Evolutionary conservation across 1,140 invertebrate species (phyloP).

Genomic region (Eulimnadia texana): DNA sequence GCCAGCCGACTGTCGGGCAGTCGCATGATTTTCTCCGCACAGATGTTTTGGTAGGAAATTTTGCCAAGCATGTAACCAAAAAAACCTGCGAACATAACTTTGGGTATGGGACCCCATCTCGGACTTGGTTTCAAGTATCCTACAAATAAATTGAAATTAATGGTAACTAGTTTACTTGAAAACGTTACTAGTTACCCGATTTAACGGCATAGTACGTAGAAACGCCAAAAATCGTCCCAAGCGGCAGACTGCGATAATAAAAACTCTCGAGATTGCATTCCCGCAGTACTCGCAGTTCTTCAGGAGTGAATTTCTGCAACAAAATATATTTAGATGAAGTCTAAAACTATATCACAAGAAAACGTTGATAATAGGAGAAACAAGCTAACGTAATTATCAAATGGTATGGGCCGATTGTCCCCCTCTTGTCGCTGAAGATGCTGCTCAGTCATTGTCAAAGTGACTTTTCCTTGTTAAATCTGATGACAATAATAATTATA

Average conservation of each 20-base stretch:
- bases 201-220: conserved; percentile 44
- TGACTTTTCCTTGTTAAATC: background rate
- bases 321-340: background rate
- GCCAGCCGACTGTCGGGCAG: conserved; percentile 42
- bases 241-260: conserved; percentile 46
- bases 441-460: background rate
- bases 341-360: background rate
- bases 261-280: conserved; percentile 59
- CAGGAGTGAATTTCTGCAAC: conserved; percentile 32
- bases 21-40: conserved; percentile 56
- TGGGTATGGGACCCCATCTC: conserved; percentile 47
- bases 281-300: conserved; percentile 45
- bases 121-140: conserved; percentile 38
- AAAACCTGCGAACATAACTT: conserved; percentile 43
- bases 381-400: background rate
- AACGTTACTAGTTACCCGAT: conserved; percentile 28
- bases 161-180: background rate
- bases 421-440: background rate
- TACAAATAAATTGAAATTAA: conserved; percentile 21
- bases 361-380: background rate
- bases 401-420: background rate
- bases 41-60: conserved; percentile 52
- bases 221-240: conserved; percentile 41
- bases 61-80: conserved; percentile 60
- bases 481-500: background rate